Percentiles rank a stretch among this genome's conserved stretches.
Conservation (phyloP, 2,888 invertebrate genomes). For the Drosophila stalkeri region DNA sequence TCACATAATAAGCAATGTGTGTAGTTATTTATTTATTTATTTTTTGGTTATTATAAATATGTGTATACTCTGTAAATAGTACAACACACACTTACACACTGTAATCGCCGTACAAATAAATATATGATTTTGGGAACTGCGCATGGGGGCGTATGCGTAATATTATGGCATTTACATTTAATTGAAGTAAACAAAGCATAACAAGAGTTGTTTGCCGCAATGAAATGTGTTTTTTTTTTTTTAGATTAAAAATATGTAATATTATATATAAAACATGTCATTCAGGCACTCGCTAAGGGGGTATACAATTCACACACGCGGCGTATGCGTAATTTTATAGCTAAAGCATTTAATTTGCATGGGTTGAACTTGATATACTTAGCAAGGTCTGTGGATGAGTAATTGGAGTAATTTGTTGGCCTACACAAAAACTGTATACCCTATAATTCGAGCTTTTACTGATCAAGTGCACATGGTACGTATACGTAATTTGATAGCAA, state of each 20-base stretch:
- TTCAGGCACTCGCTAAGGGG: too few relatives aligned
- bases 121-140: neutral
- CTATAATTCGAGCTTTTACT: neutral
- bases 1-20: neutral
- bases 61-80: neutral
- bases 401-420: too few relatives aligned
- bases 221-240: neutral
- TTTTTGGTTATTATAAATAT: neutral
- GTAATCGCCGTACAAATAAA: neutral
- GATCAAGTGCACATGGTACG: neutral
- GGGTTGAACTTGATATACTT: neutral
- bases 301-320: neutral
- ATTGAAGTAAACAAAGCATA: neutral
- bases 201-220: neutral
- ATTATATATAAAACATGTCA: too few relatives aligned
- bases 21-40: too few relatives aligned
- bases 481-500: neutral
- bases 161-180: neutral
- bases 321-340: neutral
- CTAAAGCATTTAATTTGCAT: neutral
- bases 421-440: neutral
- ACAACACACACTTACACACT: neutral
- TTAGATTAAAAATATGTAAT: too few relatives aligned
- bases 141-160: neutral
- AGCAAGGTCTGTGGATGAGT: too few relatives aligned